Base-by-base conservation (phyloP, 2,113 vertebrate species). In the Percopsis transmontana region DNA sequence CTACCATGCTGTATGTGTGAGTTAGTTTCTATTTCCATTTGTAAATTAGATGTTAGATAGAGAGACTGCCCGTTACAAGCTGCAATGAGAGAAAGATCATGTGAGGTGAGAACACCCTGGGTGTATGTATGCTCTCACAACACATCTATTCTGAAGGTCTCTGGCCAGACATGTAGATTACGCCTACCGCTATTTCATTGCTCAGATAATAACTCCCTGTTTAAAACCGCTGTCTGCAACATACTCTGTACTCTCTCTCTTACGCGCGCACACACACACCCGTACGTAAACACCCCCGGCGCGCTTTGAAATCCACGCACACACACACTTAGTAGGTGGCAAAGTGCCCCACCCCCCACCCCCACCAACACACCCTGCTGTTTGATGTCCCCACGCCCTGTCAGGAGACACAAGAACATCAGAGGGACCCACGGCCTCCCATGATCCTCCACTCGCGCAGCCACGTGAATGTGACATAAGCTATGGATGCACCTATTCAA, bases 341-440 rank as follows among this genome's bases (percentile, higher is more conserved):
- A 12, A 70, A 77, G 77, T 80, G 76, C 53, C 48, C 23, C 54
- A 66, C 5, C 54, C 42, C 45, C 58, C 39, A 38, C 5, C 5
- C 27, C 27, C 27, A 33, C 27, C 5, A n/a, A 4, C 27, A 33
- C 27, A 33, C 27, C 40, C 62, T 42, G 52, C 65, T 69, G 67
- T 72, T 65, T 78, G 72, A 79, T 76, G 64, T 53, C 20, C 14
- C 62, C 51, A 41, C 27, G 47, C 18, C n/a, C 61, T 75, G 18
- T 60, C 33, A 18, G 52, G 72, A 61, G 51, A 62, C 69, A n/a
- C n/a, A n/a, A n/a, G 27, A 40, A 66, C 65, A 74, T 79, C 64
- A 65, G 68, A 60, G 48, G 52, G 16, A 16, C 38, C 7, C 0
- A 63, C 45, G 62, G 61, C 58, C 65, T 56, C 72, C 50, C 71